Evolutionary conservation across 2,113 vertebrate species (phyloP), one percentile per base, ranked within the genome.

Genomic region (Salvelinus alpinus): DNA sequence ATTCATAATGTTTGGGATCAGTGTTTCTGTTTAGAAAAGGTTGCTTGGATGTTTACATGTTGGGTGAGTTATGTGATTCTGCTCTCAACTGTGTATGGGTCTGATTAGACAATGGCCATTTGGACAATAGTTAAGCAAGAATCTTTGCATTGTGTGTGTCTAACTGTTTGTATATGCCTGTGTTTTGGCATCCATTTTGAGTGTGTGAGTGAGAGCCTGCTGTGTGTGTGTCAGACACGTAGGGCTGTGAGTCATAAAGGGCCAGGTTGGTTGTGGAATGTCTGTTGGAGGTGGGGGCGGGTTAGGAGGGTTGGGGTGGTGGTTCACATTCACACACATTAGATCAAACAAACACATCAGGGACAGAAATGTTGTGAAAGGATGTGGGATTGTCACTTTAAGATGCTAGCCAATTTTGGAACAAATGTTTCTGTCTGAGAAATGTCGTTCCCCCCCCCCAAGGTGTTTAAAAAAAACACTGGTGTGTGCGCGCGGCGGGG

Each of bases 221-320:
- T 8, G 12, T 38, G 34, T 44, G 38, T 44, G 73, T 59, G 64
- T 75, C 20, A 74, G 84, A 74, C 70, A 31, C 68, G 16, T 34
- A 27, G 69, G 72, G 44, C 22, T 34, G 72, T 84, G 85, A 80
- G 78, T 84, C 25, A 1, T 76, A 78, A 77, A 86, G 74, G 73
- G 48, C 74, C 70, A 79, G 65, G 78, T 73, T 68, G 75, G 73
- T 76, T 72, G 48, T 74, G 16, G 73, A 74, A 11, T 44, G 48
- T 74, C 86, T 86, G 87, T 86, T 86, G 84, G 84, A 0, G 77
- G 51, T 44, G 72, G 11, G 70, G 27, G 18, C 51, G 76, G 75
- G 77, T 77, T 90, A 80, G 83, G 34, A 1, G 57, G 20, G 71
- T 25, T 25, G 14, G 48, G 27, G 65, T 24, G 44, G 4, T 1